Percentiles rank a stretch among this genome's conserved stretches.
Conservation (phyloP, 2,888 invertebrate genomes). For the Leucania comma region DNA sequence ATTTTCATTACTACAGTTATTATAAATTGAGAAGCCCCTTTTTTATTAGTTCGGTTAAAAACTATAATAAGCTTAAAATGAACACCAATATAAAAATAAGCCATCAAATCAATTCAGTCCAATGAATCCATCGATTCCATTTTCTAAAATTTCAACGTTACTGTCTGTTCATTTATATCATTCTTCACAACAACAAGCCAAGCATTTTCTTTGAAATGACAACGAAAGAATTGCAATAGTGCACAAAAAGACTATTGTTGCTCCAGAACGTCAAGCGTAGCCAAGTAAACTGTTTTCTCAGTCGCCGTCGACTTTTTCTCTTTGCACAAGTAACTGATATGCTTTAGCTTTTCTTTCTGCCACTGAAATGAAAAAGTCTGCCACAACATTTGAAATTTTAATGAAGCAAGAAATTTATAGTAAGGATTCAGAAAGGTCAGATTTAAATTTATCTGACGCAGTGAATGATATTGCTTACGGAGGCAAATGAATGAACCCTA, state of each 20-base stretch:
- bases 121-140: slow-evolving; percentile 5
- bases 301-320: slow-evolving; percentile 48
- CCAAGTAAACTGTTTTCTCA: slow-evolving; percentile 54
- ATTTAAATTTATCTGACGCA: slow-evolving; percentile 31
- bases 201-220: slow-evolving; percentile 59
- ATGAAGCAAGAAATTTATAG: slow-evolving; percentile 30
- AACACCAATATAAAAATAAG: not conserved
- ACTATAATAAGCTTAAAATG: too few relatives aligned
- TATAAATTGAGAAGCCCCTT: too few relatives aligned
- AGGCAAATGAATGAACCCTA: slow-evolving; percentile 29
- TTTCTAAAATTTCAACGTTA: slow-evolving; percentile 23
- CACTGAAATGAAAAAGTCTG: slow-evolving; percentile 40
- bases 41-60: too few relatives aligned
- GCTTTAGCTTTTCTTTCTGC: slow-evolving; percentile 53
- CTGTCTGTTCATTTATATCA: slow-evolving; percentile 47
- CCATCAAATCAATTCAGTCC: slow-evolving; percentile 8
- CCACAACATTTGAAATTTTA: slow-evolving; percentile 41
- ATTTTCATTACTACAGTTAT: too few relatives aligned
- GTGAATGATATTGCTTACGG: slow-evolving; percentile 18
- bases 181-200: slow-evolving; percentile 43
- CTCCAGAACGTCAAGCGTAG: slow-evolving; percentile 49
- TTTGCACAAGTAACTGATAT: slow-evolving; percentile 59
- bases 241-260: slow-evolving; percentile 57
- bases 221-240: slow-evolving; percentile 56
- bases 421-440: slow-evolving; percentile 6